Percentiles rank a stretch among this genome's conserved stretches.
Conservation (phyloP, 2,888 invertebrate genomes). For the Nysson spinosus region DNA sequence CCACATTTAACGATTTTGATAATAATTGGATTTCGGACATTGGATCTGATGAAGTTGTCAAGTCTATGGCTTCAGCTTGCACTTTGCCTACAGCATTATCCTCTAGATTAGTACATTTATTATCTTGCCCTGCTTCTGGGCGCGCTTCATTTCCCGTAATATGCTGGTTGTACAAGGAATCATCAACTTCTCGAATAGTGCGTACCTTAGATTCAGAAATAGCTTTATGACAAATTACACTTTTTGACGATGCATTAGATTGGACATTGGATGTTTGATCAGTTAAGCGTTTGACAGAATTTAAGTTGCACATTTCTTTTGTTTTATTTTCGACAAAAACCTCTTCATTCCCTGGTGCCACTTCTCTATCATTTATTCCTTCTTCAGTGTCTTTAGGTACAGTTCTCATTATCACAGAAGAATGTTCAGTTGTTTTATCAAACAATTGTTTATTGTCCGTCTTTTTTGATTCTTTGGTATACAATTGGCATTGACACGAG, state of each 20-base stretch:
- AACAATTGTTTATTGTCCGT: neutral
- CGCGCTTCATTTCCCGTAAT: slow-evolving; percentile 12
- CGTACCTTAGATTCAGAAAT: too few relatives aligned
- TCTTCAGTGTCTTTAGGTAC: slow-evolving; percentile 18
- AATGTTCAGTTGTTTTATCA: slow-evolving; percentile 6
- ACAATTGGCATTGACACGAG: slow-evolving; percentile 15
- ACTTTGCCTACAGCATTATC: neutral
- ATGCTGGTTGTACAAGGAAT: too few relatives aligned
- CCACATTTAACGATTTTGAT: neutral
- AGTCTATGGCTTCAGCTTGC: neutral
- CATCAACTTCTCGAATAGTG: too few relatives aligned
- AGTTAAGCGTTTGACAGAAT: too few relatives aligned
- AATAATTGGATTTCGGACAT: neutral
- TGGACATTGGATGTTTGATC: too few relatives aligned
- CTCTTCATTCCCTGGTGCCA: too few relatives aligned
- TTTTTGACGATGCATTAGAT: too few relatives aligned
- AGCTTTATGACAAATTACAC: slow-evolving; percentile 32
- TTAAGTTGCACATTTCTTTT: too few relatives aligned
- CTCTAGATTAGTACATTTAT: neutral
- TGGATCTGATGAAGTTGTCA: neutral
- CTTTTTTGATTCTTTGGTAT: slow-evolving; percentile 10
- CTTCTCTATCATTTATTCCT: too few relatives aligned
- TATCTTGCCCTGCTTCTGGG: neutral
- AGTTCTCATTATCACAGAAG: neutral
- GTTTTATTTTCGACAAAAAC: too few relatives aligned